Base-by-base conservation (phyloP, 1,140 invertebrate genomes). In the Caenorhabditis latens region DNA sequence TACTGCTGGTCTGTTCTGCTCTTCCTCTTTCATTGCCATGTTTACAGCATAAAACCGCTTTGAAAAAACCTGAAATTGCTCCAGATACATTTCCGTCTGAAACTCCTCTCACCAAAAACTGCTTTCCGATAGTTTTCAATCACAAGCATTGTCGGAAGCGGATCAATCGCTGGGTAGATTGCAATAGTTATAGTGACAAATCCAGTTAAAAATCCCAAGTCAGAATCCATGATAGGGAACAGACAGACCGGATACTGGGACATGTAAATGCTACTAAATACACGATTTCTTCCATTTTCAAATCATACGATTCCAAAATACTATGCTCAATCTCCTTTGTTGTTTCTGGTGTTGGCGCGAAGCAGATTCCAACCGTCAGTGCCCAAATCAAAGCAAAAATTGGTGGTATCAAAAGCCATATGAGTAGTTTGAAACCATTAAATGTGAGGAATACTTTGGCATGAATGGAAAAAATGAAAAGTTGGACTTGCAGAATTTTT, bases 171-270 rank as follows among this genome's bases (percentile, higher is more conserved):
- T 4, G 65, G 65, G 14, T 71, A 71, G 6, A 46, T 5, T 40
- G 65, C 65, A 16, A 71, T 71, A 13, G 65, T 71, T 40, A 71
- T 71, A 32, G 65, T 71, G 42, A 71, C 65, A 16, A 71, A 71
- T 4, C 65, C 65, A 9, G 65, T 71, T 6, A 71, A 71, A 24
- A 71, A 43, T 46, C 65, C 65, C 65, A 71, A 71, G 13, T 71
- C 42, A 11, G 40, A 46, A 46, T 71, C 65, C 13, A 71, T 4
- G 46, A 71, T 71, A 19, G 65, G 65, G 24, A 71, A 71, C 65
- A 71, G 46, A 71, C 19, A 71, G 65, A 2, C 40, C 42, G 14
- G 65, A 71, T 11, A 71, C 65, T 5, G 65, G 65, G 19, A 71
- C 4, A 43, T 71, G 65, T 46, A 19, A 71, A 71, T 8, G 65